Evolutionary conservation across 2,113 vertebrate species (phyloP).

Genomic region (Chaenogobius annularis): DNA sequence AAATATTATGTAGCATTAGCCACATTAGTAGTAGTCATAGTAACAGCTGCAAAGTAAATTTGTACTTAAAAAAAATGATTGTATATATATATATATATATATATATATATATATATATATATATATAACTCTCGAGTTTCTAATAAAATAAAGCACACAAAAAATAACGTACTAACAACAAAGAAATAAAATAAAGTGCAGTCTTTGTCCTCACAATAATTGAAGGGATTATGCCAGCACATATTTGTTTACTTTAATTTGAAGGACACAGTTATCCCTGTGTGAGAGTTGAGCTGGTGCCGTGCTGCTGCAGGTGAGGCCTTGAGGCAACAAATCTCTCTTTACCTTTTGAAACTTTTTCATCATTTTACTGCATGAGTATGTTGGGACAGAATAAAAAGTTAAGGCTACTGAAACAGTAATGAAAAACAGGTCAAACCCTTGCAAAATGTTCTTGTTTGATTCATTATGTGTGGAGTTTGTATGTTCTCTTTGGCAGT

Average conservation of each 20-base stretch:
- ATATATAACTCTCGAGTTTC: no score
- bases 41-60: no score
- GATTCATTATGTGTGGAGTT: neutral
- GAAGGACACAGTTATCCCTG: conserved; percentile 35
- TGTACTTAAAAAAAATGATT: no score
- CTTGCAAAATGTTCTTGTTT: neutral
- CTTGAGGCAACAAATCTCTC: conserved; percentile 23
- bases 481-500: neutral
- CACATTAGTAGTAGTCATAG: no score
- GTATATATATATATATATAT: no score
- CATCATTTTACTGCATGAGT: neutral
- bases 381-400: neutral
- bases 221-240: conserved; percentile 32
- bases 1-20: no score
- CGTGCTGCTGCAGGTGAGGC: conserved; percentile 17
- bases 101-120: no score
- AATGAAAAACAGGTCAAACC: neutral
- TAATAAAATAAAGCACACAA: no score
- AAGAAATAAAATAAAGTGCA: conserved; percentile 17
- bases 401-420: neutral
- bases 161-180: no score
- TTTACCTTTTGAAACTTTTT: conserved; percentile 23
- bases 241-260: conserved; percentile 52
- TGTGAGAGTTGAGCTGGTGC: conserved; percentile 24
- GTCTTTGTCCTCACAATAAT: conserved; percentile 29